A percentile compares a stretch with the other conserved stretches of the same genome.
Evolutionary conservation across 2,888 invertebrate species (phyloP).

Genomic region (Cerastis rubricosa): DNA sequence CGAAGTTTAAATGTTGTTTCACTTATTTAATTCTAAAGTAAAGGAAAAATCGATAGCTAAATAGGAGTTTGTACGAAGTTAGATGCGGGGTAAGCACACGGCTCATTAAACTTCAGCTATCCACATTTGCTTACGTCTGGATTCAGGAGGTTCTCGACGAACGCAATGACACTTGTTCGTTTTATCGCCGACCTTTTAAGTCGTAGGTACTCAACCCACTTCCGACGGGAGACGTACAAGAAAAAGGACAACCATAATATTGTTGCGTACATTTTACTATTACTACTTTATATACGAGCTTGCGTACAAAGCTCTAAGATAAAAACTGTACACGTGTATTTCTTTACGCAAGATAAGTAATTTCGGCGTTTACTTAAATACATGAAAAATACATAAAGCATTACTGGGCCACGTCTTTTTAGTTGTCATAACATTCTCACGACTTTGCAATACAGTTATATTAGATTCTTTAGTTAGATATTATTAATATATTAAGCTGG

Average conservation of each 20-base stretch:
- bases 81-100: conserved; percentile 77
- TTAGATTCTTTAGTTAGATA: too few relatives aligned
- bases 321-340: conserved; percentile 29
- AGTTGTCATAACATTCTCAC: neutral
- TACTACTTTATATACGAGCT: conserved; percentile 54
- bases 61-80: conserved; percentile 78
- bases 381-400: neutral
- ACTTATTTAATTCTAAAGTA: conserved; percentile 75
- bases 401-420: neutral
- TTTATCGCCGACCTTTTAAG: conserved; percentile 82
- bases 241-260: conserved; percentile 63
- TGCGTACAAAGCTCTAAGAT: conserved; percentile 34
- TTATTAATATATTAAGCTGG: conserved; percentile 27
- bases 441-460: neutral
- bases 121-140: conserved; percentile 84
- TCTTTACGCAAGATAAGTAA: conserved; percentile 7
- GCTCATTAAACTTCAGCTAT: conserved; percentile 84
- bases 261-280: conserved; percentile 60
- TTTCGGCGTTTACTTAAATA: conserved; percentile 2
- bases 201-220: conserved; percentile 74
- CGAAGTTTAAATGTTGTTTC: conserved; percentile 70
- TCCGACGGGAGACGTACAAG: conserved; percentile 63
- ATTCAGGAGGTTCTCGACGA: conserved; percentile 76
- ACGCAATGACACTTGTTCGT: conserved; percentile 83
- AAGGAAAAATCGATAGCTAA: conserved; percentile 75